phyloP scores from a whole-genome alignment of 2,888 invertebrate species.

The Steinernema scapterisci region DNA sequence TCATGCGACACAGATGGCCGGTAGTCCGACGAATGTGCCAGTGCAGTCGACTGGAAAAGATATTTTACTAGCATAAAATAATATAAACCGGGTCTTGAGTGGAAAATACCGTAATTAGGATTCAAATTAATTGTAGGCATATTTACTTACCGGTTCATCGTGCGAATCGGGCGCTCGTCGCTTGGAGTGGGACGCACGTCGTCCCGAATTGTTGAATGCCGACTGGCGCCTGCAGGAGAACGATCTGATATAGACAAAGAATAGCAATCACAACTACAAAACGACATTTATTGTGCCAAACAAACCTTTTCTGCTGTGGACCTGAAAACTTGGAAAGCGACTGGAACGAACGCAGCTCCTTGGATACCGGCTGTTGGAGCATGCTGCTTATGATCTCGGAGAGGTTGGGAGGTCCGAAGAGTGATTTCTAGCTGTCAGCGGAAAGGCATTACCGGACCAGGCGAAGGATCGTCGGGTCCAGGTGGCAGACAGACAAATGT shows the following conservation, averaged over 20 bases:
- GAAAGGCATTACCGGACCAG: neutral
- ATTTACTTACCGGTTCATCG: slow-evolving; percentile 2
- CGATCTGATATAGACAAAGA: slow-evolving; percentile 44
- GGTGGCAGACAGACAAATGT: no score
- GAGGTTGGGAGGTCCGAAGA: no score
- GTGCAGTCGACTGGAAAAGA: neutral
- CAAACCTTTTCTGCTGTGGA: slow-evolving; percentile 48
- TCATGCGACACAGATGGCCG: slow-evolving; percentile 1
- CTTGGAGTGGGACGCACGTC: slow-evolving; percentile 48
- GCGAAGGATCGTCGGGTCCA: neutral
- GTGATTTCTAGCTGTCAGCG: neutral
- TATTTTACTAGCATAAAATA: neutral
- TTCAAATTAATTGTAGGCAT: no score
- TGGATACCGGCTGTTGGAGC: slow-evolving; percentile 66
- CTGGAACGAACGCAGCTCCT: slow-evolving; percentile 67
- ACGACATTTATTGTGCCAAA: slow-evolving; percentile 20
- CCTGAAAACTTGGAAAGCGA: slow-evolving; percentile 63
- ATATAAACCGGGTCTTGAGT: no score
- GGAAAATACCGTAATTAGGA: no score
- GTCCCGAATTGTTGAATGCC: slow-evolving; percentile 40
- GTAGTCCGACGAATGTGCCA: neutral
- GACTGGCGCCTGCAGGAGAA: slow-evolving; percentile 52
- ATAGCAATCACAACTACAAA: slow-evolving; percentile 1
- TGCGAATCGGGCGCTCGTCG: slow-evolving; percentile 32
- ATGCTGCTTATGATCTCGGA: slow-evolving; percentile 40